Percentiles rank a stretch among this genome's conserved stretches.
phyloP scores from a whole-genome alignment of 2,113 vertebrate genomes.

The Leucosticte australis region DNA sequence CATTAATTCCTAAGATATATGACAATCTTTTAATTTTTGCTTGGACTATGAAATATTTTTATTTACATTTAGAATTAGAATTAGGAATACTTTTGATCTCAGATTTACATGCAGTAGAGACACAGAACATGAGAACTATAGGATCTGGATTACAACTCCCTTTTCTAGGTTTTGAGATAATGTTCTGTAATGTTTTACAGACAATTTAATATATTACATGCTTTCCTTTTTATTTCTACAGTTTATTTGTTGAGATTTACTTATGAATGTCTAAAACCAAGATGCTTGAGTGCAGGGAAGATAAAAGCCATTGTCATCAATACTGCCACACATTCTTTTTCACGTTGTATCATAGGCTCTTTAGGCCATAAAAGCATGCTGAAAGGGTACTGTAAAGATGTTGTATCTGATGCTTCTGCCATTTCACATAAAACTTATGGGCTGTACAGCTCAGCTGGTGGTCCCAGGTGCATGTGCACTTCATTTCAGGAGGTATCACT shows the following conservation, averaged over 20 bases:
- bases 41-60: background rate
- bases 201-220: background rate
- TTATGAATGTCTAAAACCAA: background rate
- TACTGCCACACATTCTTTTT: background rate
- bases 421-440: conserved; percentile 5
- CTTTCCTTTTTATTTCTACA: background rate
- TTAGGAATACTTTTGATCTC: background rate
- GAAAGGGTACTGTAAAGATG: background rate
- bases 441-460: background rate
- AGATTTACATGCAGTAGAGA: background rate
- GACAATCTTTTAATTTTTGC: background rate
- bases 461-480: background rate
- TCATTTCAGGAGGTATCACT: background rate
- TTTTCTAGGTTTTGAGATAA: background rate
- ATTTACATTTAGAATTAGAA: background rate
- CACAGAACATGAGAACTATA: background rate
- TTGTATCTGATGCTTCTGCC: background rate
- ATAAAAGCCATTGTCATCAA: background rate
- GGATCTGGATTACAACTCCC: background rate
- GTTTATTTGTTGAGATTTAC: background rate
- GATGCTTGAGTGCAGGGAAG: background rate
- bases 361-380: background rate
- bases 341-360: background rate
- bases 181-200: background rate
- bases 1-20: background rate